Base-by-base conservation (phyloP, 2,888 invertebrate species). In the Drosophila ustulata region DNA sequence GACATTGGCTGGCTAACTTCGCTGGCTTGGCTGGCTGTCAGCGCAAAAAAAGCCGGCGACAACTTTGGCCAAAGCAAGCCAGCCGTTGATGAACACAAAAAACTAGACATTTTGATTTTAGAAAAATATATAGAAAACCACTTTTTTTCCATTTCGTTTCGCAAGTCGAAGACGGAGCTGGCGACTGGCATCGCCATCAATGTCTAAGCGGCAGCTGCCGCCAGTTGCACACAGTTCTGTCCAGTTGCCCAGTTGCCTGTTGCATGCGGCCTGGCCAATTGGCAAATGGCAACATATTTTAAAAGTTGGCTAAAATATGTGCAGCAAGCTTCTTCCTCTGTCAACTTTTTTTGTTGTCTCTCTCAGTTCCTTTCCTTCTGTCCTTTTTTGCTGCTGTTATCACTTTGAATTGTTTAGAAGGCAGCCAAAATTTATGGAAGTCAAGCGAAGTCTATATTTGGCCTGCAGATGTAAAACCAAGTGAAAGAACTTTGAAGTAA, bases 51-150 rank as follows among this genome's bases (percentile, higher is more conserved):
- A 75, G 52, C 65, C 81, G 78, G 75, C 89, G 87, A 89, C 85
- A 89, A 71, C 90, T 89, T 86, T 89, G 89, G 89, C 89, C 89
- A 86, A 80, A 77, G 81, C 72, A 50, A 50, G 47, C 49, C 57
- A 62, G 61, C 82, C 90, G 86, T 89, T 87, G 86, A 87, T 87
- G 86, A 87, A 88, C 86, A 18, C 37, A 87, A 86, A 75, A 84
- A 90, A 87, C 75, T 89, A 80, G 90, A 75, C 90, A 81, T 90
- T 90, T 87, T 89, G 89, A 90, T 85, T 90, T 87, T 87, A 89
- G 88, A 89, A 87, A 89, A 89, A 81, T 88, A 84, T 90, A 90
- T 90, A 87, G 90, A 89, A 83, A 87, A 86, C 85, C 89, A 89
- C 85, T 86, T 86, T 85, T 83, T 89, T 76, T 64, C 47, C 32